Percentiles rank a stretch among this genome's conserved stretches.
Conservation (phyloP, 2,888 invertebrate genomes). For the Polyploca ridens region DNA sequence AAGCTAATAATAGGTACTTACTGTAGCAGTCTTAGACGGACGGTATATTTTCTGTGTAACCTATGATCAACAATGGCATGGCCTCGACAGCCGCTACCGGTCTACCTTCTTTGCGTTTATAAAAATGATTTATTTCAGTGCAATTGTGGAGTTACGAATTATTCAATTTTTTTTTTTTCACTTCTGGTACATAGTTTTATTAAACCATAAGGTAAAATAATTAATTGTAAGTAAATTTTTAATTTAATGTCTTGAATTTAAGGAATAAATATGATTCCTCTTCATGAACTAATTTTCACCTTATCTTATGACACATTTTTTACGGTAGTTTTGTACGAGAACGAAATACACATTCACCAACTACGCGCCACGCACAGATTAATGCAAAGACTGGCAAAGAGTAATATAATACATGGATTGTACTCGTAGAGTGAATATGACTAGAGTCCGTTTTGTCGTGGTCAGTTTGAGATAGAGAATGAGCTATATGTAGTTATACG, state of each 20-base stretch:
- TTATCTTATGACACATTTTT: background rate
- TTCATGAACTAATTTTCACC: background rate
- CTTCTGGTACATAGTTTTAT: background rate
- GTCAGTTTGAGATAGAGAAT: too few relatives aligned
- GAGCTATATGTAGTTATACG: too few relatives aligned
- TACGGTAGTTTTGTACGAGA: background rate
- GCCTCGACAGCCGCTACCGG: constrained; percentile 17
- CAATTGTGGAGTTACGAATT: constrained; percentile 16
- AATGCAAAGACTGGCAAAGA: too few relatives aligned
- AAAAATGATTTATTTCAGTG: constrained; percentile 21
- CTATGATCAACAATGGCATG: constrained; percentile 29
- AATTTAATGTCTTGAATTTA: background rate
- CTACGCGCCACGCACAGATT: too few relatives aligned
- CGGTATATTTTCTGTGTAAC: constrained; percentile 28
- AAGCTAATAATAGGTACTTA: constrained; percentile 30
- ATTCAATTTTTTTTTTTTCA: constrained; percentile 1
- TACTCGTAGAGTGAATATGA: too few relatives aligned
- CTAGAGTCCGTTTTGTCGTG: too few relatives aligned
- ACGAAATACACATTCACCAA: background rate
- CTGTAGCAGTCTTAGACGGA: constrained; percentile 31
- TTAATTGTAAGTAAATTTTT: too few relatives aligned
- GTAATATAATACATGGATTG: too few relatives aligned
- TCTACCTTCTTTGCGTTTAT: background rate
- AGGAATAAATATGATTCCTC: background rate
- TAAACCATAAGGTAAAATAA: background rate